phyloP scores from a whole-genome alignment of 2,113 vertebrate species.

The Tonatia bakeri region DNA sequence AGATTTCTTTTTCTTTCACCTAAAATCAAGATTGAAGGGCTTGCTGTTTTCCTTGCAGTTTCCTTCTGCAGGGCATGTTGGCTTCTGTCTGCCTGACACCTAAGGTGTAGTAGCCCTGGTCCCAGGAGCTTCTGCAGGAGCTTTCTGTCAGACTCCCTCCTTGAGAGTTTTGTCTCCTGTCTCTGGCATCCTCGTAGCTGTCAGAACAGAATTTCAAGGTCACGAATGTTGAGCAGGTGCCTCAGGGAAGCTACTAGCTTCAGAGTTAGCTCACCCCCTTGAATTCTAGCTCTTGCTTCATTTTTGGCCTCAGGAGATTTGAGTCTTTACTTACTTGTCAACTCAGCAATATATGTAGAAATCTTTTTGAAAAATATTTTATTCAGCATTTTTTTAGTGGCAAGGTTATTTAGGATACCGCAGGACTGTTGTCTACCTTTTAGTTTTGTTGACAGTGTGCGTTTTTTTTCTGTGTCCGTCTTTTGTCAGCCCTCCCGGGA shows the following conservation, averaged over 20 bases:
- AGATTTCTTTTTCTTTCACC: neutral
- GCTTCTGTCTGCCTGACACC: neutral
- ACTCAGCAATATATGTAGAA: constrained; percentile 16
- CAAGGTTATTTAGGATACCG: neutral
- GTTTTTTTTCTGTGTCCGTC: neutral
- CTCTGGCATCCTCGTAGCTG: neutral
- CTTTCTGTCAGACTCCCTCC: neutral
- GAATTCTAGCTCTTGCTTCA: neutral
- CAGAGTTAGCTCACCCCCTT: neutral
- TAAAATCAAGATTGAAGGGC: neutral
- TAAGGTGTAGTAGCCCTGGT: neutral
- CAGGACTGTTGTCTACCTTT: neutral
- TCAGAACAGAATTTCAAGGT: constrained; percentile 31
- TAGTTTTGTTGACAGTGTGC: neutral
- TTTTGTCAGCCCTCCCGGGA: neutral
- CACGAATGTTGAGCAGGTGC: neutral
- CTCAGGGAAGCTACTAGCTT: neutral
- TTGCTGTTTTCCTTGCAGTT: neutral
- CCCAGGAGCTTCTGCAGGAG: neutral
- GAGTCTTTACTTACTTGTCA: neutral
- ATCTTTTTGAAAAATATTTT: neutral
- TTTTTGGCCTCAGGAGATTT: constrained; percentile 19
- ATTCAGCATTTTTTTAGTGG: constrained; percentile 25
- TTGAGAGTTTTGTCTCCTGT: neutral
- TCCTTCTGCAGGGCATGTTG: neutral